phyloP scores from a whole-genome alignment of 1,140 invertebrate species.

The Drosophila arawakana region DNA sequence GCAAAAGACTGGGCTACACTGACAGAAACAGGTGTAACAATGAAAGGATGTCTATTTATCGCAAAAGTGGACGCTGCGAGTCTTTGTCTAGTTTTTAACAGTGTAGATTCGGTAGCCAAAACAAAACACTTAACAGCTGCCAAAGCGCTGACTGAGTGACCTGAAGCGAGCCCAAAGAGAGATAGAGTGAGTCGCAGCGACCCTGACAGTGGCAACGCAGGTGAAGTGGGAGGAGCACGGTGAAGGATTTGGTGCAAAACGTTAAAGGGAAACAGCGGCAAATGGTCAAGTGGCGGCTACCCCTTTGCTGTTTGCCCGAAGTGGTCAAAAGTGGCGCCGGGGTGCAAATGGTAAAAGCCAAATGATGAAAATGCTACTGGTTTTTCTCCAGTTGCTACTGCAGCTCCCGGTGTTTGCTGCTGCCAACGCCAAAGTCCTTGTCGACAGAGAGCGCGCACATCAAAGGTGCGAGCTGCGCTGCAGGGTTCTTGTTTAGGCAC shows the following conservation, averaged over 20 bases:
- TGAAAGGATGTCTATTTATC: too few species aligned
- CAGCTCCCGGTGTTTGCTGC: slow-evolving; percentile 21
- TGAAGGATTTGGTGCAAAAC: slow-evolving; percentile 15
- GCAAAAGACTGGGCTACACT: too few species aligned
- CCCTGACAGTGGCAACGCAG: not conserved
- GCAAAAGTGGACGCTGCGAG: too few species aligned
- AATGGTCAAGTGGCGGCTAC: slow-evolving; percentile 74
- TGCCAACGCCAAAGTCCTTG: slow-evolving; percentile 50
- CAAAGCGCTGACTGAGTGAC: slow-evolving; percentile 74
- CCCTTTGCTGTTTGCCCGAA: slow-evolving; percentile 59
- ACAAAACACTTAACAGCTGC: slow-evolving; percentile 70
- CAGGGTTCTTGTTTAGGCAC: slow-evolving; percentile 49
- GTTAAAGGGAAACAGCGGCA: slow-evolving; percentile 27
- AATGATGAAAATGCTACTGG: slow-evolving; percentile 75
- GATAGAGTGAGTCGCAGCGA: slow-evolving; percentile 14
- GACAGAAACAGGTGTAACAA: too few species aligned
- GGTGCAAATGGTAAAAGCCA: slow-evolving; percentile 77
- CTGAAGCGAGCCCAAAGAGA: slow-evolving; percentile 46
- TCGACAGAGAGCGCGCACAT: slow-evolving; percentile 64
- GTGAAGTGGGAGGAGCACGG: not conserved
- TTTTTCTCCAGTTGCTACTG: slow-evolving; percentile 35
- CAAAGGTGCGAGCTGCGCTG: slow-evolving; percentile 72
- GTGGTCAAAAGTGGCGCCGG: slow-evolving; percentile 74
- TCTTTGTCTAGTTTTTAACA: too few species aligned
- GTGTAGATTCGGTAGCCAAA: slow-evolving; percentile 39